These are phyloP conservation scores for Stictocephala bisonia DNA, from an alignment of 2,888 invertebrate species.

Conservation along the genomic window DNA sequence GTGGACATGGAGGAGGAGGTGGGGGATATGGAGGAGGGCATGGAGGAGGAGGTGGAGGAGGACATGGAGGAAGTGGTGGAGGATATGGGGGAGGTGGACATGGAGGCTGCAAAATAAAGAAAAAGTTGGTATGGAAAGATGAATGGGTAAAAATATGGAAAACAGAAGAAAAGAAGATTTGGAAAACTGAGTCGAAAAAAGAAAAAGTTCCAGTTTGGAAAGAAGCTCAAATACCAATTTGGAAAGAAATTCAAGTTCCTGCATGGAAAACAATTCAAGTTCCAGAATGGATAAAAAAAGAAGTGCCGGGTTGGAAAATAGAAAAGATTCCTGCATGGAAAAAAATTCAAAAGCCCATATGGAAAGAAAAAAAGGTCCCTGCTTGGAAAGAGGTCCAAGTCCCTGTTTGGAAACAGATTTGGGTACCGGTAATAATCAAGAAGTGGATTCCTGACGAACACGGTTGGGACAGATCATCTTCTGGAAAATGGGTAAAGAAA, in stretches of 20 bases:
- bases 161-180: conserved; percentile 71
- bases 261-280: conserved; percentile 77
- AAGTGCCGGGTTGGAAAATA: conserved; percentile 78
- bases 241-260: conserved; percentile 80
- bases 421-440: conserved; percentile 84
- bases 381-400: conserved; percentile 80
- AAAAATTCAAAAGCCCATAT: conserved; percentile 71
- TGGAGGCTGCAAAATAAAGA: conserved; percentile 68
- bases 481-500: conserved; percentile 67
- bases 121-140: conserved; percentile 85
- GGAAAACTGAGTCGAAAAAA: conserved; percentile 80
- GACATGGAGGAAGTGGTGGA: conserved; percentile 6
- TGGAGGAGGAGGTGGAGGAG: conserved; percentile 7
- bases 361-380: conserved; percentile 73
- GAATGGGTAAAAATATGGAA: conserved; percentile 73
- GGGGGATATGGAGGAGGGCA: background rate
- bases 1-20: background rate
- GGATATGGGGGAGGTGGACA: conserved; percentile 13
- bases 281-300: conserved; percentile 77
- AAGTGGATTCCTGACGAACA: conserved; percentile 66
- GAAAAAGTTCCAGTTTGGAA: conserved; percentile 78
- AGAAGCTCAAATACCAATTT: conserved; percentile 78
- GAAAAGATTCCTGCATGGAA: conserved; percentile 76
- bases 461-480: conserved; percentile 59
- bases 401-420: conserved; percentile 78